Evolutionary conservation across 2,888 invertebrate species (phyloP), one percentile per base, ranked within the genome.

Genomic region (Notocelia uddmanniana): DNA sequence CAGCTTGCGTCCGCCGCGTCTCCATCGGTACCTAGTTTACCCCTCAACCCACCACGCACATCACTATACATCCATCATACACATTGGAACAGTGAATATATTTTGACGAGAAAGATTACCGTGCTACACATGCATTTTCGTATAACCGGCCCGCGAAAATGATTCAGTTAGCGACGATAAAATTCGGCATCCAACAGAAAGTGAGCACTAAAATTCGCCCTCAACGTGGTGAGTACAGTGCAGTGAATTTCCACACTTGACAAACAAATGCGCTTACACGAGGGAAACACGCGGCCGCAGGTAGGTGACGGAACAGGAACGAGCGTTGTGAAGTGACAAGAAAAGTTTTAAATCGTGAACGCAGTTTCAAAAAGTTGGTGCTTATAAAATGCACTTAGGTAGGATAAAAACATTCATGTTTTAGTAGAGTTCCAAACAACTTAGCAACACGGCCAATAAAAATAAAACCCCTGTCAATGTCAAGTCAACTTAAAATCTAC

Each of bases 131-230:
- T 41, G 58, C 64, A 67, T 72, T 75, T 74, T 68, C 37, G 70
- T 70, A 76, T 54, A 68, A 41, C 68, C 79, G 48, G 57, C 76
- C 78, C 79, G 77, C 81, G 79, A 94, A 89, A 91, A 95, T 95
- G 95, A 94, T 94, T 94, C 94, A 94, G 92, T 94, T 95, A 93
- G 95, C 95, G 88, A 95, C 94, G 85, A 94, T 95, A 85, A 95
- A 95, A 94, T 95, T 94, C 91, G 94, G 94, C 93, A 95, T 95
- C 89, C 94, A 91, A 82, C 89, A 91, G 89, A 94, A 92, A 92
- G 93, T 93, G 90, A 89, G 88, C 91, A 90, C 88, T 89, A 92
- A 90, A 90, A 83, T 85, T 83, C 88, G 89, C 82, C 88, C 84
- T 84, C 88, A 82, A 80, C 88, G 91, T 86, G 94, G 93, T 93